Evolutionary conservation across 1,140 invertebrate species (phyloP), one percentile per base, ranked within the genome.

Genomic region (Idris sp.): DNA sequence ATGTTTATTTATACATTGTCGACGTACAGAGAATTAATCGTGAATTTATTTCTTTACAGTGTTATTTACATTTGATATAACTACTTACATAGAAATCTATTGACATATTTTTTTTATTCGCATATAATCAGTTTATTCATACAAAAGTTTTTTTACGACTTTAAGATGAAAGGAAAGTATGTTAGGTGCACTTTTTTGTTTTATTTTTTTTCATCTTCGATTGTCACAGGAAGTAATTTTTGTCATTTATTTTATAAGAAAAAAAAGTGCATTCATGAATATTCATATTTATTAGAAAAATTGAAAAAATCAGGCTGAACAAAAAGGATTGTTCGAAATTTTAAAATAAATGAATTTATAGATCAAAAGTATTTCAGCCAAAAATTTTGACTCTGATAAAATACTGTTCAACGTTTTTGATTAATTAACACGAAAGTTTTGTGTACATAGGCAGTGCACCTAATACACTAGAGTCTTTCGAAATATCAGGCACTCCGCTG

Each of bases 401-500:
- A n/a, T n/a, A 9, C 31, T 9, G 10, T 43, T 43, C 26, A n/a
- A 28, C 26, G 15, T 7, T n/a, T 9, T 19, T 72, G n/a, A n/a
- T n/a, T n/a, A n/a, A n/a, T n/a, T n/a, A n/a, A n/a, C n/a, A n/a
- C n/a, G n/a, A n/a, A n/a, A n/a, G n/a, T n/a, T n/a, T n/a, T n/a
- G n/a, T n/a, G n/a, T n/a, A n/a, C n/a, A n/a, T n/a, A 65, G 36
- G 62, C 62, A 58, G 58, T 80, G 76, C 79, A 79, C 77, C 67
- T 75, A 73, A 72, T 74, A 78, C 74, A 79, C 74, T 67, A 41
- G 49, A 43, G 33, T 72, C 72, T 76, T 77, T 80, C 76, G 64
- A 62, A 80, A 79, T 81, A 75, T 83, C 84, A 84, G 83, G 83
- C 82, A 84, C 82, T 83, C 81, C 79, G 72, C 76, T 80, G 76